Conservation (phyloP, 2,113 vertebrate species). For the Willisornis vidua region DNA sequence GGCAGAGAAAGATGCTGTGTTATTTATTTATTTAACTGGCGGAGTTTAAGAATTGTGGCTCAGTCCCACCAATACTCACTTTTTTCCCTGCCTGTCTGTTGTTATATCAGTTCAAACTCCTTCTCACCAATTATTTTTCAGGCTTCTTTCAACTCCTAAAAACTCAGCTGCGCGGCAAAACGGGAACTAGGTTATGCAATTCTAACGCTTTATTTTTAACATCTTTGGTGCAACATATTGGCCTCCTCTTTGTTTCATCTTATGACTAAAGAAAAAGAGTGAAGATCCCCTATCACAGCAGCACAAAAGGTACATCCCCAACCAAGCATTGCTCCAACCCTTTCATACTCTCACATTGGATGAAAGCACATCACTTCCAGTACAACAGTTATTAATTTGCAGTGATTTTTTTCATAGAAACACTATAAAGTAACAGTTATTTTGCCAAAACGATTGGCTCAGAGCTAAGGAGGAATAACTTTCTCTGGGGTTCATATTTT, state of each 20-base stretch:
- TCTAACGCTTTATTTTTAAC: conserved; percentile 66
- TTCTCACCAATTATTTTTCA: conserved; percentile 25
- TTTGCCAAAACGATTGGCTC: neutral
- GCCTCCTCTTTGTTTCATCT: conserved; percentile 59
- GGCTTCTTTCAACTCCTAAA: conserved; percentile 33
- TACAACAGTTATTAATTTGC: neutral
- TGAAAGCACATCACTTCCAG: neutral
- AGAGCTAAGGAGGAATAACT: neutral
- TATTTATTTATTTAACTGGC: neutral
- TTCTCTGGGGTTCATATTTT: neutral
- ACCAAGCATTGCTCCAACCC: accelerated
- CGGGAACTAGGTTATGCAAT: conserved; percentile 46
- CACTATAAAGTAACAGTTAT: neutral
- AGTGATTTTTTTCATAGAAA: neutral
- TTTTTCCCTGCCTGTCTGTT: neutral
- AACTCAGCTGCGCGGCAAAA: conserved; percentile 6
- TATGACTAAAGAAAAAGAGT: conserved; percentile 37
- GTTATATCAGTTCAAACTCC: neutral
- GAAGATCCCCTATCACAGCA: neutral
- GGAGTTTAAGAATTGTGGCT: neutral
- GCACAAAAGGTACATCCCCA: neutral
- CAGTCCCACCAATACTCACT: neutral
- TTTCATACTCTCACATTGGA: neutral
- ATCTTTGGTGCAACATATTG: conserved; percentile 51
- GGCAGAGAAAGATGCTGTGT: conserved; percentile 26